Conservation (phyloP, 2,113 vertebrate species). For the Carassius carassius region DNA sequence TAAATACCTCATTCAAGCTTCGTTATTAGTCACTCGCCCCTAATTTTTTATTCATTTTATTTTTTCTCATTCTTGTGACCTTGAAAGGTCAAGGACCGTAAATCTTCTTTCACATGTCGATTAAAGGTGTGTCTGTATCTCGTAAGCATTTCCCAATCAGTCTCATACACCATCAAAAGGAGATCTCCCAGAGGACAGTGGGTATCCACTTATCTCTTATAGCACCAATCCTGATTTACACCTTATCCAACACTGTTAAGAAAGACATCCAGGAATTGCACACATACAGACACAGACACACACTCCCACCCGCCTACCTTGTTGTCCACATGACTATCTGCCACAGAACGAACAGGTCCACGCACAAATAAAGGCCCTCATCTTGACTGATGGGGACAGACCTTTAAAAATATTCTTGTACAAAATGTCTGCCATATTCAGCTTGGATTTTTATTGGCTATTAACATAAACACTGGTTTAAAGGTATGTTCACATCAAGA, state of each 20-base stretch:
- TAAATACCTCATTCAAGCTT: not conserved
- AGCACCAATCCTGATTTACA: conserved; percentile 41
- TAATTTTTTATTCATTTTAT: not conserved
- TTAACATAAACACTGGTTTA: not conserved
- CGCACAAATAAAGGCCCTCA: not conserved
- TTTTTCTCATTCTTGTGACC: not conserved
- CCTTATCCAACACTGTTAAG: conserved; percentile 21
- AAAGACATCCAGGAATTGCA: not conserved
- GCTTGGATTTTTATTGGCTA: not conserved
- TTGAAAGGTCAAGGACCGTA: not conserved
- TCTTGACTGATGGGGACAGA: not conserved
- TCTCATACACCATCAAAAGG: conserved; percentile 4
- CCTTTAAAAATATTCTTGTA: not conserved
- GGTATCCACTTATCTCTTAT: conserved; percentile 20
- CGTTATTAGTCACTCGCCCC: not conserved
- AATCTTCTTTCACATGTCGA: conserved; percentile 23
- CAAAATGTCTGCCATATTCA: not conserved
- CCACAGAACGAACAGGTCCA: not conserved
- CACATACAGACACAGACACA: not conserved
- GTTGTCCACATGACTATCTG: not conserved
- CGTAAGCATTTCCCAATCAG: not conserved
- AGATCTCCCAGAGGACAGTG: conserved; percentile 12
- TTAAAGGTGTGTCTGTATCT: not conserved
- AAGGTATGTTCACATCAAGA: not conserved
- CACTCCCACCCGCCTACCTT: not conserved